Evolutionary conservation across 2,797 vertebrate genomes (phyloP), one percentile per base, ranked within the genome.

Genomic region (Tympanoctomys barrerae): DNA sequence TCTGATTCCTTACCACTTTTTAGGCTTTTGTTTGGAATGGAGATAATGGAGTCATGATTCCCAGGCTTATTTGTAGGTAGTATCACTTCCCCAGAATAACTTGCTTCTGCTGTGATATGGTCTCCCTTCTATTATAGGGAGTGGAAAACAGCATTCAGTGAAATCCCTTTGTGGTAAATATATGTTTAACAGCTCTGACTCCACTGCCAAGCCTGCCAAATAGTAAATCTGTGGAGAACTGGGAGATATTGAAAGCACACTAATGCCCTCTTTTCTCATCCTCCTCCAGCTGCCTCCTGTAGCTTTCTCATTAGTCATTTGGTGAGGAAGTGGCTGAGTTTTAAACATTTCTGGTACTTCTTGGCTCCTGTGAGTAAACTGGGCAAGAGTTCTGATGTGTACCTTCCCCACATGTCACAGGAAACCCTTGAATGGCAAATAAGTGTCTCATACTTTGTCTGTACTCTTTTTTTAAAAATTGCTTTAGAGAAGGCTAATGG

Each of bases 1-100:
- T 49, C 78, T 70, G 28, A 68, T 89, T 16, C 92, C 6, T 88
- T 87, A 18, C 81, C 94, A n/a, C 24, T 92, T 26, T 83, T 84
- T 19, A 75, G 90, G 33, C 75, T 95, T 87, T 93, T 94, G 62
- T 91, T 88, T 89, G 85, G 92, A 85, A 96, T 89, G 52, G 42
- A 71, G 57, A 26, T 89, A 87, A 62, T 91, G 64, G 52, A 78
- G 52, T 87, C 85, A 70, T 59, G 52, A 88, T 92, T 87, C 92
- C 68, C 64, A 49, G 75, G 14, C 62, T 90, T 81, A n/a, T 94
- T 46, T 96, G 59, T 84, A 24, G 71, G 77, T 93, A 57, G 66
- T 91, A 36, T 39, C 52, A 46, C 77, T 52, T 54, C 94, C 52
- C 71, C 64, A 31, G 62, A 42, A n/a, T 95, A 73, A 71, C 82